A percentile compares a stretch with the other conserved stretches of the same genome.
Conservation (phyloP, 2,797 vertebrate species). For the Enteromius radiatus region DNA sequence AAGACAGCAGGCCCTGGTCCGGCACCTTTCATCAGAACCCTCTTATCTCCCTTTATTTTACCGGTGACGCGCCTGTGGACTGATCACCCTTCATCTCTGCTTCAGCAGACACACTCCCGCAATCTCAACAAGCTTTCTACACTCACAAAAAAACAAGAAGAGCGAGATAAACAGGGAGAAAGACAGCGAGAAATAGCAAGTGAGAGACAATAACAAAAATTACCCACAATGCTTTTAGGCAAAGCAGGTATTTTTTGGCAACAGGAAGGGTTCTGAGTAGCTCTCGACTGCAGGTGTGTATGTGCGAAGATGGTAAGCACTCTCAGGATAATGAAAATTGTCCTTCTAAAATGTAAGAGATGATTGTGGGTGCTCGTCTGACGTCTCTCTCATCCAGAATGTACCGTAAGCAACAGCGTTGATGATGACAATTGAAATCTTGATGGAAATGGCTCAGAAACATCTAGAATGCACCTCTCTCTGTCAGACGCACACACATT, state of each 20-base stretch:
- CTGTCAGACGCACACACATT: neutral
- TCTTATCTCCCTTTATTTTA: conserved; percentile 37
- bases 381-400: neutral
- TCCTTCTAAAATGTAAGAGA: conserved; percentile 17
- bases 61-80: neutral
- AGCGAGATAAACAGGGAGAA: conserved; percentile 29
- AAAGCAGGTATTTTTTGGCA: conserved; percentile 38
- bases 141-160: conserved; percentile 21
- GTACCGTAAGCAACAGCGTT: neutral
- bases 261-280: conserved; percentile 1
- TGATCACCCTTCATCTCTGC: conserved; percentile 16
- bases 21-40: conserved; percentile 51
- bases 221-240: conserved; percentile 40
- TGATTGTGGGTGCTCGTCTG: conserved; percentile 35
- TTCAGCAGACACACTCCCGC: conserved; percentile 18
- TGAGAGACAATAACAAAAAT: conserved; percentile 45
- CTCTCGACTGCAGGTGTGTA: conserved; percentile 12
- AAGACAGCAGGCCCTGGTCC: conserved; percentile 17
- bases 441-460: conserved; percentile 35
- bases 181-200: conserved; percentile 3
- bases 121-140: conserved; percentile 10
- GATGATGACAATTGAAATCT: conserved; percentile 40
- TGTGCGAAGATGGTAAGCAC: neutral
- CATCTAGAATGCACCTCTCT: neutral
- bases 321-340: conserved; percentile 41